phyloP scores from a whole-genome alignment of 2,888 invertebrate genomes.

The Slavum lentiscoides region DNA sequence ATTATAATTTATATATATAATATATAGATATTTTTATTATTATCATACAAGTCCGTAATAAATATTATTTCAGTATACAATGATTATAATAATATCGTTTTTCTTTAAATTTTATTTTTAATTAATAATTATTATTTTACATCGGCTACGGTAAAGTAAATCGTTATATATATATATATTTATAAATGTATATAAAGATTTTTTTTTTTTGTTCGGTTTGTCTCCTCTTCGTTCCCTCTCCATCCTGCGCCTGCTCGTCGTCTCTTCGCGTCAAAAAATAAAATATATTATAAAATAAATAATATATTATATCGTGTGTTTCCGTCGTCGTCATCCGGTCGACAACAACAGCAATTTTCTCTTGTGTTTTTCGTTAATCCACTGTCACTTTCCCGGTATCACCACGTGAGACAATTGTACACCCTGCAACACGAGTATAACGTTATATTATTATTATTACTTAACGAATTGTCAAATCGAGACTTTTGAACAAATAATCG shows the following conservation, averaged over 20 bases:
- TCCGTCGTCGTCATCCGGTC: background rate
- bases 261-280: too few relatives aligned
- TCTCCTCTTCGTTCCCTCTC: background rate
- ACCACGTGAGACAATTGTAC: slow-evolving; percentile 42
- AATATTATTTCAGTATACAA: slow-evolving; percentile 37
- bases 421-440: slow-evolving; percentile 9
- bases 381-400: slow-evolving; percentile 46
- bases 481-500: too few relatives aligned
- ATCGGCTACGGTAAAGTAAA: slow-evolving; percentile 16
- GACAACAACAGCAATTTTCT: background rate
- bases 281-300: too few relatives aligned
- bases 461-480: background rate
- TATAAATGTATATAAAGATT: background rate
- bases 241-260: too few relatives aligned
- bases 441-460: background rate
- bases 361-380: slow-evolving; percentile 14
- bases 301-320: background rate
- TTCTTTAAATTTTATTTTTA: background rate
- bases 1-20: slow-evolving; percentile 40
- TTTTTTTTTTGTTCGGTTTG: background rate
- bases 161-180: background rate
- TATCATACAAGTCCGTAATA: slow-evolving; percentile 26
- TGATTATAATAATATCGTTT: slow-evolving; percentile 19
- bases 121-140: background rate
- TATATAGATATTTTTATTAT: slow-evolving; percentile 6